Base-by-base conservation (phyloP, 2,797 vertebrate genomes). In the Lithobates sylvaticus region DNA sequence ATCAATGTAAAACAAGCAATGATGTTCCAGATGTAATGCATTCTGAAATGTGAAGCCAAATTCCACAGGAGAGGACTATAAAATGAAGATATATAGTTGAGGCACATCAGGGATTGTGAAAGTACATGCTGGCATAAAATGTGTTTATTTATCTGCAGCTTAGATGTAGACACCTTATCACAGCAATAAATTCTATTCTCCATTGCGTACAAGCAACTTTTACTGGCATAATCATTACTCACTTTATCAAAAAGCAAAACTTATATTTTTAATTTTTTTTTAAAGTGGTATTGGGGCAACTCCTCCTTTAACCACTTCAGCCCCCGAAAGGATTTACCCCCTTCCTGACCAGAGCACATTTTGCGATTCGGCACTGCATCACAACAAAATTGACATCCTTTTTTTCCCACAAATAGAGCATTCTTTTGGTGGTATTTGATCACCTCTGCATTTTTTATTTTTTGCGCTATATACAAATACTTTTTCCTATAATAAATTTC, bases 101-200 rank as follows among this genome's bases (percentile, higher is more conserved):
- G 61, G 36, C 58, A 61, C 67, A 76, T 36, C 47, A 39, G 64
- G 71, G 78, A 54, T 81, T 76, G 32, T 44, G 71, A 76, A 76
- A 76, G 61, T 61, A 70, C 64, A 86, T 75, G 26, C 32, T 76
- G 71, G 72, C 26, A 81, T 76, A 86, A 81, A 81, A 39, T 68
- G 65, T 76, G 54, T 76, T 86, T 76, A 86, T 86, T 86, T 73
- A 75, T 85, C 74, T 85, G 29, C 74, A 80, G 64, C 71, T 78
- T n/a, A 81, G 84, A 76, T 69, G 47, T 70, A 76, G 27, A 61
- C n/a, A n/a, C 58, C 64, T 81, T 61, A 86, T 69, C n/a, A 76
- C 72, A 58, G 32, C 27, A 86, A 86, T 86, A 76, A 76, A 69
- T 84, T 78, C 34, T 39, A 69, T 69, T 69, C 61, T 78, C 76